Evolutionary conservation across 2,797 vertebrate species (phyloP).

Genomic region (Synaphobranchus kaupii): DNA sequence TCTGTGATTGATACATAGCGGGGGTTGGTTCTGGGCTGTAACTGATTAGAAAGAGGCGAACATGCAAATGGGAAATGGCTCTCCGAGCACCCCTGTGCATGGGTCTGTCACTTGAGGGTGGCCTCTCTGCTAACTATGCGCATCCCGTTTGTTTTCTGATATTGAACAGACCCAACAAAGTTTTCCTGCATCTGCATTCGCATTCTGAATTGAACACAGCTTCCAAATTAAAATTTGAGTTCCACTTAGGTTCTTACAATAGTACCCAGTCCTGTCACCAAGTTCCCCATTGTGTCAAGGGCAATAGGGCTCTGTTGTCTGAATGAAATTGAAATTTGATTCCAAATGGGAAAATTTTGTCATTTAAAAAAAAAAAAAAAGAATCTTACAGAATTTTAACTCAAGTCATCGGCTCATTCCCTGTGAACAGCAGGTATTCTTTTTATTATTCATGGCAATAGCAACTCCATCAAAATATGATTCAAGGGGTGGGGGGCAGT

Average conservation of each 20-base stretch:
- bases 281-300: neutral
- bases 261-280: neutral
- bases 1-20: constrained; percentile 17
- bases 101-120: neutral
- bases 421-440: neutral
- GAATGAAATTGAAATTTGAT: constrained; percentile 11
- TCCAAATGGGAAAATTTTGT: neutral
- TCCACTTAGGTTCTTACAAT: neutral
- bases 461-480: neutral
- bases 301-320: neutral
- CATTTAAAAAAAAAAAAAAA: neutral
- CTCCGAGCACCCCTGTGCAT: neutral
- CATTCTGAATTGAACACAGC: neutral
- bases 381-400: neutral
- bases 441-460: constrained; percentile 10
- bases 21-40: neutral
- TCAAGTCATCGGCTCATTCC: neutral
- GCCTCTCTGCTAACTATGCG: neutral
- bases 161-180: neutral
- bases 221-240: neutral
- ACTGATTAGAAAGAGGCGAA: neutral
- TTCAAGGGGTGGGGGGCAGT: neutral
- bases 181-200: neutral
- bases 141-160: neutral
- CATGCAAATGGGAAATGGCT: neutral